These are phyloP conservation scores for Tenthredo distinguenda DNA, from an alignment of 2,888 invertebrate species.

Conservation along the genomic window DNA sequence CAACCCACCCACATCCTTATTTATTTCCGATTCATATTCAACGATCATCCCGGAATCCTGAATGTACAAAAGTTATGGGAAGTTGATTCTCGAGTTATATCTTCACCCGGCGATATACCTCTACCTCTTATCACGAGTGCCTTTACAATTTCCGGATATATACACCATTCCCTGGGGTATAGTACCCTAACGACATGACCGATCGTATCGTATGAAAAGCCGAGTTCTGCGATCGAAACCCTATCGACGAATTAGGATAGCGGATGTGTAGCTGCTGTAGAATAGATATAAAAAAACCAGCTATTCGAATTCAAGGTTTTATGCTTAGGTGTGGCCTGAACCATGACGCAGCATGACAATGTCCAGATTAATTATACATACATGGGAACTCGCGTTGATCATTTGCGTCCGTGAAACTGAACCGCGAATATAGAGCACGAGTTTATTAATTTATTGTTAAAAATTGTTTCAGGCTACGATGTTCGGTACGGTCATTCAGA, in stretches of 20 bases:
- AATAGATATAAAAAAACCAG: background rate
- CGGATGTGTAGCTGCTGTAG: background rate
- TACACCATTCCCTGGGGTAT: background rate
- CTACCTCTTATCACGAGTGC: slow-evolving; percentile 1
- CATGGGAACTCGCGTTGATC: background rate
- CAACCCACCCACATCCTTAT: background rate
- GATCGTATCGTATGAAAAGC: background rate
- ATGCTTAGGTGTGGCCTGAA: background rate
- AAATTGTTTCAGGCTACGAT: slow-evolving; percentile 67
- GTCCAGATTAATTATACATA: background rate
- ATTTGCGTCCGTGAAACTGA: background rate
- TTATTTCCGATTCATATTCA: background rate
- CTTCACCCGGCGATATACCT: background rate
- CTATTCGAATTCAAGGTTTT: slow-evolving; percentile 4
- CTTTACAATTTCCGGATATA: background rate
- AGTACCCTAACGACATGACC: too few species aligned
- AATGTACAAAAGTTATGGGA: background rate
- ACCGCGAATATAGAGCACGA: background rate
- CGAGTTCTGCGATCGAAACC: background rate
- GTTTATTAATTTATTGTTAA: background rate
- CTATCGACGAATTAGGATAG: background rate
- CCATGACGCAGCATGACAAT: background rate
- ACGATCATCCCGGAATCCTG: background rate
- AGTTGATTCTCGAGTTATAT: background rate
- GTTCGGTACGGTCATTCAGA: slow-evolving; percentile 79